Conservation (phyloP, 2,113 vertebrate species). For the Cygnus atratus region DNA sequence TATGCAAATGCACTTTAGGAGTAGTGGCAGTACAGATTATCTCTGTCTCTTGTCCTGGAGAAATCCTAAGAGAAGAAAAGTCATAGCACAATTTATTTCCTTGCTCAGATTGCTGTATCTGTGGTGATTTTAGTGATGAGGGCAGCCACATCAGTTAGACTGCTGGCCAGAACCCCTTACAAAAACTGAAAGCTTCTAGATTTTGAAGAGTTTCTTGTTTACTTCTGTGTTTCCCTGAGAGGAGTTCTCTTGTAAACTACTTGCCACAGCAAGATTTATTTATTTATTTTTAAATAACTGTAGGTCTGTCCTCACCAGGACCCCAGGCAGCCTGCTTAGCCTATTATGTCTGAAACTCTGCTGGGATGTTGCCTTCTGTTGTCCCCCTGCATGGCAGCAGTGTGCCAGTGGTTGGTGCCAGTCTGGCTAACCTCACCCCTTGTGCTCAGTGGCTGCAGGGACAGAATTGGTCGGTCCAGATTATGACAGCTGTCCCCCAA, state of each 20-base stretch:
- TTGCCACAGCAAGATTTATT: not conserved
- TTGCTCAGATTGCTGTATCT: not conserved
- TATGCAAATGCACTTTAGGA: not conserved
- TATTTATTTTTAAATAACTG: not conserved
- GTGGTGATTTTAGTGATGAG: not conserved
- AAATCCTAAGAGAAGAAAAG: not conserved
- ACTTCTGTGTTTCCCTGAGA: not conserved
- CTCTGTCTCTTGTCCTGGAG: not conserved
- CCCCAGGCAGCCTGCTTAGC: not conserved
- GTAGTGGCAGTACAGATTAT: not conserved
- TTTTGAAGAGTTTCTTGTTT: not conserved
- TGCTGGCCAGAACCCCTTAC: not conserved
- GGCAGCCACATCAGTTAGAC: not conserved
- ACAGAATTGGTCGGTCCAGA: rapidly evolving
- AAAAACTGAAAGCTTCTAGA: not conserved
- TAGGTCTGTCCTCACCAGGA: not conserved
- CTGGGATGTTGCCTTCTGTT: not conserved
- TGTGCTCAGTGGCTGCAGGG: rapidly evolving
- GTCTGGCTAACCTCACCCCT: not conserved
- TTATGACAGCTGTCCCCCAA: not conserved
- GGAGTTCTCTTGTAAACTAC: not conserved
- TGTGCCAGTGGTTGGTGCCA: not conserved
- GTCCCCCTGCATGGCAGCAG: not conserved
- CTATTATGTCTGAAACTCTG: rapidly evolving
- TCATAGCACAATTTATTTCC: not conserved